Conservation (phyloP, 2,888 invertebrate genomes). For the Eustalomyia histrio region DNA sequence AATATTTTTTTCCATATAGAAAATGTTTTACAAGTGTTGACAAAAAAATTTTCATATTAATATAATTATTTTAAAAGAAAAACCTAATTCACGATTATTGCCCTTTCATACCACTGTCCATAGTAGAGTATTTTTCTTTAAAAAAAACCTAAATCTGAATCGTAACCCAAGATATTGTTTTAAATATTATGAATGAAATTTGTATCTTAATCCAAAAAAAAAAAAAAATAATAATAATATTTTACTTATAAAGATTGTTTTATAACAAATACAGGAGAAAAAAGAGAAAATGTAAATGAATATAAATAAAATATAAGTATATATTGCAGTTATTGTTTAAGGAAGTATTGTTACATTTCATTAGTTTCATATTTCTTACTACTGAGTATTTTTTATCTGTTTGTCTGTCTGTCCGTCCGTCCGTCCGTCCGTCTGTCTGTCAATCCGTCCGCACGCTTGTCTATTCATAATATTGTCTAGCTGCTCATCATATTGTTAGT, state of each 20-base stretch:
- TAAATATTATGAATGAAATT: conserved; percentile 4
- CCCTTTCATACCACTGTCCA: neutral
- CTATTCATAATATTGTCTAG: conserved; percentile 33
- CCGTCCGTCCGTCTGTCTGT: neutral
- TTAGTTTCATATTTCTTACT: conserved; percentile 46
- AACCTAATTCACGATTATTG: too few species aligned
- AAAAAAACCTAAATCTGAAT: neutral
- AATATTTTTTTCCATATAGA: too few species aligned
- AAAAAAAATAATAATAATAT: too few species aligned
- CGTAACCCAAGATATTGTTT: neutral
- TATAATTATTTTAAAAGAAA: too few species aligned
- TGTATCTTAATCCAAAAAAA: neutral
- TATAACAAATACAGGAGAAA: conserved; percentile 8
- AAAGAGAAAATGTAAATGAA: conserved; percentile 9
- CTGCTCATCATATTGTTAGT: conserved; percentile 38
- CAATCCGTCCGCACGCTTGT: conserved; percentile 7
- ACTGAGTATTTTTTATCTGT: neutral
- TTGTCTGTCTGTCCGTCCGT: neutral
- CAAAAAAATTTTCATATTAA: too few species aligned
- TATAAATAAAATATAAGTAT: conserved; percentile 1
- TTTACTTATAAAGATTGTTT: neutral
- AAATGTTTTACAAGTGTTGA: too few species aligned
- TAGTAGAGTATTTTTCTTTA: neutral
- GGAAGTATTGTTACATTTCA: conserved; percentile 48
- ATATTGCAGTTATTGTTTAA: conserved; percentile 25